Evolutionary conservation across 2,888 invertebrate genomes (phyloP).

Genomic region (Drosophila borborema): DNA sequence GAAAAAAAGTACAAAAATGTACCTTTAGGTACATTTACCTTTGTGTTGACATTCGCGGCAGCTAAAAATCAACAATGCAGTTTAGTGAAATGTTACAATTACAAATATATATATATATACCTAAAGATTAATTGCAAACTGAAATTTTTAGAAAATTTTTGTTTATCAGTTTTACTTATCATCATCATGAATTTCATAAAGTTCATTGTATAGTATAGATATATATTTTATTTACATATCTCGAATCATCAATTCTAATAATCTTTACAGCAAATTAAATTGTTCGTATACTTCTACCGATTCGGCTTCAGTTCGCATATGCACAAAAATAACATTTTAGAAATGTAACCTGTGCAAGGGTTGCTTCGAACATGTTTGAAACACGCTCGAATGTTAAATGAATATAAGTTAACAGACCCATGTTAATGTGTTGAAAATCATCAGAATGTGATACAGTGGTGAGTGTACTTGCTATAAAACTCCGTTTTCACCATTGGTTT

Average conservation of each 20-base stretch:
- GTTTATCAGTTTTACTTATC: not conserved
- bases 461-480: constrained; percentile 17
- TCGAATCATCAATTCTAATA: not conserved
- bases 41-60: not conserved
- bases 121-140: too few relatives aligned
- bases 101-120: not conserved
- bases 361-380: constrained; percentile 3
- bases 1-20: not conserved
- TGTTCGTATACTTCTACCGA: not conserved
- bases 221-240: not conserved
- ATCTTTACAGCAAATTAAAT: too few relatives aligned
- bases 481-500: not conserved
- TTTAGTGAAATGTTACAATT: not conserved
- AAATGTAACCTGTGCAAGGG: not conserved
- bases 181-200: not conserved
- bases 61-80: not conserved
- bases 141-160: too few relatives aligned
- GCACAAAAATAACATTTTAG: not conserved
- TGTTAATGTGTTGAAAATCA: not conserved
- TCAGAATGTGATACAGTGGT: not conserved
- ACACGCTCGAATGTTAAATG: not conserved
- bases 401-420: not conserved
- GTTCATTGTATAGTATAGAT: not conserved
- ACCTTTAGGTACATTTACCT: not conserved
- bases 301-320: not conserved